Evolutionary conservation across 2,113 vertebrate species (phyloP).

Genomic region (Piprites chloris): DNA sequence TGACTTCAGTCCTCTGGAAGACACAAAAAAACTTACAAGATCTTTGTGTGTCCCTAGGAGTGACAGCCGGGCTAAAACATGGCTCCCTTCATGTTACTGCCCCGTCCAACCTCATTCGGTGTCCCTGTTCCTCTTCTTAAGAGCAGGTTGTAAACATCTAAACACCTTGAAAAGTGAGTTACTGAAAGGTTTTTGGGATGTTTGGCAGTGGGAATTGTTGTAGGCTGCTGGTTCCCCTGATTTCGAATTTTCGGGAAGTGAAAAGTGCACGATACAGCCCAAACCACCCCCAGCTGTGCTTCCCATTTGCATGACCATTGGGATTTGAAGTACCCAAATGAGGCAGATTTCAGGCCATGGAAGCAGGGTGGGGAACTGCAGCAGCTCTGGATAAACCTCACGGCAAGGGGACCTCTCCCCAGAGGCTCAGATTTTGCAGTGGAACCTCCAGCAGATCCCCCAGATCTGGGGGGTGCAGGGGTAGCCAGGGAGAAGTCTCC

Average conservation of each 20-base stretch:
- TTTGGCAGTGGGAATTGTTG: background rate
- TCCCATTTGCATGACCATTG: rapidly evolving
- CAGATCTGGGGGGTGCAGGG: background rate
- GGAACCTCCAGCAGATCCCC: background rate
- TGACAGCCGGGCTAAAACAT: background rate
- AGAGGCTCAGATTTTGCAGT: background rate
- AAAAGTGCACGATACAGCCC: background rate
- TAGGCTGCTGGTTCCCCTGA: background rate
- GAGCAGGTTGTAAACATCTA: background rate
- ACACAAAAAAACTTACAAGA: background rate
- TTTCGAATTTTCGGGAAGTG: background rate
- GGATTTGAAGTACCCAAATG: background rate
- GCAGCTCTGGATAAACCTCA: background rate
- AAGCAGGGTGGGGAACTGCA: background rate
- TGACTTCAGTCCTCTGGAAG: background rate
- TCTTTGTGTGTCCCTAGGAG: background rate
- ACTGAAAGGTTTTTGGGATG: background rate
- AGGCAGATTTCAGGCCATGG: background rate
- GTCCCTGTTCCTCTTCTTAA: background rate
- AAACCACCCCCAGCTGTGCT: background rate
- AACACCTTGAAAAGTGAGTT: background rate
- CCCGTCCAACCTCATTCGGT: background rate
- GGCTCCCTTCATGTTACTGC: background rate
- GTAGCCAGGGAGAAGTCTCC: background rate
- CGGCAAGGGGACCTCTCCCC: rapidly evolving